phyloP scores from a whole-genome alignment of 2,888 invertebrate species.

The Drosophila acutilabella region DNA sequence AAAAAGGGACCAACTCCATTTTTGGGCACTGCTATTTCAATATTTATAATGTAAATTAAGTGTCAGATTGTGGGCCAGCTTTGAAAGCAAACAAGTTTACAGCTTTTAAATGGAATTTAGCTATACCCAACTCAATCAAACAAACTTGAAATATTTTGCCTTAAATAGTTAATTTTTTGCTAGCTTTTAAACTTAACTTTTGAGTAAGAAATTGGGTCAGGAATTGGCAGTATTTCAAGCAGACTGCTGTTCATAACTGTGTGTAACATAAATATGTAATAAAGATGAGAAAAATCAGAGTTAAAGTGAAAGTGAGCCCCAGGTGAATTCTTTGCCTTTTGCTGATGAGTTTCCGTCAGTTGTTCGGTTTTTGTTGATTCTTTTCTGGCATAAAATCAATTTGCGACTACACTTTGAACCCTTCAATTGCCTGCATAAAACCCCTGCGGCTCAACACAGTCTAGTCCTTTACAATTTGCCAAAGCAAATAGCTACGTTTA shows the following conservation, averaged over 20 bases:
- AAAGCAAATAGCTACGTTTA: conserved; percentile 56
- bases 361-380: conserved; percentile 1
- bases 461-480: conserved; percentile 10
- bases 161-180: too few species aligned
- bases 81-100: conserved; percentile 5
- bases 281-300: conserved; percentile 33
- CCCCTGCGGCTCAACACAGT: conserved; percentile 39
- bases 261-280: background rate
- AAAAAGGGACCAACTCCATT: background rate
- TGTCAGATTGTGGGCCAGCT: conserved; percentile 27
- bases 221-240: too few species aligned
- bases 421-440: conserved; percentile 42
- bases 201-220: too few species aligned
- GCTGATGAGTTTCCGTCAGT: conserved; percentile 61
- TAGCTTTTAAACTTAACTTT: too few species aligned
- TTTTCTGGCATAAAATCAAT: conserved; percentile 59
- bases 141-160: too few species aligned
- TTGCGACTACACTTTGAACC: conserved; percentile 48
- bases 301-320: conserved; percentile 33
- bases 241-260: too few species aligned
- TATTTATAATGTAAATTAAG: conserved; percentile 72
- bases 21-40: conserved; percentile 32
- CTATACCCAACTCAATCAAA: conserved; percentile 36
- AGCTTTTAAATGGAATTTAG: background rate
- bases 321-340: conserved; percentile 42